Evolutionary conservation across 2,888 invertebrate species (phyloP).

Genomic region (Nephrotoma guestfalica): DNA sequence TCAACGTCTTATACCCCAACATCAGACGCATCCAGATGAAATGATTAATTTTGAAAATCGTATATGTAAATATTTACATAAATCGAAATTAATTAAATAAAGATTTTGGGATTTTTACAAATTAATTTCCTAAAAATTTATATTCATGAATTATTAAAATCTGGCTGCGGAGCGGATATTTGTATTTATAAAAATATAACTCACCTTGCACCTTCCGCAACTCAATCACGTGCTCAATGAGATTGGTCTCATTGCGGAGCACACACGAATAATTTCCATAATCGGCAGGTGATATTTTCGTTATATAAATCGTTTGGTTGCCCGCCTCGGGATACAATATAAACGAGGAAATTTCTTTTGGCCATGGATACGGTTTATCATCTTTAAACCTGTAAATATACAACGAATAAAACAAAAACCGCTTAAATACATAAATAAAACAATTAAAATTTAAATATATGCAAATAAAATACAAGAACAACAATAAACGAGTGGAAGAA

Average conservation of each 20-base stretch:
- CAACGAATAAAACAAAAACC: not conserved
- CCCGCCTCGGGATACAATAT: conserved; percentile 63
- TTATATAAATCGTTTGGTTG: conserved; percentile 64
- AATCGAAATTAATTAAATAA: too few relatives aligned
- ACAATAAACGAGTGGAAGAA: not conserved
- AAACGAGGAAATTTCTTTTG: conserved; percentile 50
- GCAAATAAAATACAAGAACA: not conserved
- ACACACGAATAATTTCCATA: conserved; percentile 61
- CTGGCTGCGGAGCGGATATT: not conserved
- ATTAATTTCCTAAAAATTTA: too few relatives aligned
- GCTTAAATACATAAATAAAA: not conserved
- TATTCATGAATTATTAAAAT: too few relatives aligned
- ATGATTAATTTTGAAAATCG: too few relatives aligned
- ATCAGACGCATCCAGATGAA: too few relatives aligned
- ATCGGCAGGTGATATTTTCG: conserved; percentile 45
- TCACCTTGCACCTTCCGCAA: conserved; percentile 47
- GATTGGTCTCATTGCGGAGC: conserved; percentile 53
- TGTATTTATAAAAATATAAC: conserved; percentile 23
- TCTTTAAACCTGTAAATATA: conserved; percentile 54
- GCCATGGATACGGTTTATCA: conserved; percentile 60
- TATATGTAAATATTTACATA: too few relatives aligned
- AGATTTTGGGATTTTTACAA: too few relatives aligned
- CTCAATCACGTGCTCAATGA: conserved; percentile 45
- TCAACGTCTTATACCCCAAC: too few relatives aligned
- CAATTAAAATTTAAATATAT: not conserved